A percentile compares a stretch with the other conserved stretches of the same genome.
These are phyloP conservation scores for Nymphicus hollandicus DNA, from an alignment of 2,113 vertebrate species.

Conservation along the genomic window DNA sequence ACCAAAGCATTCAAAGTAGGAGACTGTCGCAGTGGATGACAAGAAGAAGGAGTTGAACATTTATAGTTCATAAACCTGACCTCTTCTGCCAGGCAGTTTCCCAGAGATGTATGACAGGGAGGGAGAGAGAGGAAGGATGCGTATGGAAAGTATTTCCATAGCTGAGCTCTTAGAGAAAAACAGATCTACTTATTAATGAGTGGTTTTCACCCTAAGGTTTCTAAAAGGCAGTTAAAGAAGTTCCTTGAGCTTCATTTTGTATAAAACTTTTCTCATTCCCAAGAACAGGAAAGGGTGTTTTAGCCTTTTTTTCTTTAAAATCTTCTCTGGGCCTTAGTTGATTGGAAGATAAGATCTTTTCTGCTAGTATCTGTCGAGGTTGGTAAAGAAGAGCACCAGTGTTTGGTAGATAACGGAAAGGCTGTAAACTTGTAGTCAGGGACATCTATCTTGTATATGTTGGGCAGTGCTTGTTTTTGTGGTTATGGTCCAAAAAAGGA, in stretches of 20 bases:
- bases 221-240: neutral
- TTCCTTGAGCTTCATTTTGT: neutral
- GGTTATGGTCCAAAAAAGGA: neutral
- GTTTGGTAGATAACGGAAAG: neutral
- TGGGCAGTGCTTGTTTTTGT: neutral
- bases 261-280: neutral
- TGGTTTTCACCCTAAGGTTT: neutral
- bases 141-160: constrained; percentile 22
- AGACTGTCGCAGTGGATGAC: neutral
- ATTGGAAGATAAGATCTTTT: constrained; percentile 29
- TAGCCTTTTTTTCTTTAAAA: neutral
- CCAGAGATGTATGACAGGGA: neutral
- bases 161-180: neutral
- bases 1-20: neutral
- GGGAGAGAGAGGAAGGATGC: neutral
- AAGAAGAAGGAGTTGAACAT: neutral
- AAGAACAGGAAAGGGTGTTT: neutral
- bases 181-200: neutral
- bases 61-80: constrained; percentile 38
- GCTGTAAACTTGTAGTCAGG: neutral
- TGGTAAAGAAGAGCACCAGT: neutral
- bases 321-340: neutral
- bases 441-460: neutral
- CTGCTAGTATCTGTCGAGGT: neutral
- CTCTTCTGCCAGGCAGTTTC: neutral